Conservation (phyloP, 2,888 invertebrate genomes). For the Harmothoe impar region DNA sequence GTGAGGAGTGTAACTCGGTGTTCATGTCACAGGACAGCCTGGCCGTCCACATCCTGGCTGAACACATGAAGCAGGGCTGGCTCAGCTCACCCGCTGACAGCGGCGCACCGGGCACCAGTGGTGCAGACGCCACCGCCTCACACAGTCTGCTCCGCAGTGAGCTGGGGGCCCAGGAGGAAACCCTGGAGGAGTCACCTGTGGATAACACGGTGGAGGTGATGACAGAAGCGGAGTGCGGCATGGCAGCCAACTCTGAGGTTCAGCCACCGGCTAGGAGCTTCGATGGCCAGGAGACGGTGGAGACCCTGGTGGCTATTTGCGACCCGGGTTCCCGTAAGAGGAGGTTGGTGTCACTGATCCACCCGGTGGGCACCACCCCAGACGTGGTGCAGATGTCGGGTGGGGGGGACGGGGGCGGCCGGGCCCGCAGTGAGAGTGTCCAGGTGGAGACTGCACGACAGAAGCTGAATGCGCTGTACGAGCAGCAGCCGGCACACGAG, state of each 20-base stretch:
- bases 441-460: background rate
- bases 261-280: background rate
- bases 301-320: constrained; percentile 60
- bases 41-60: constrained; percentile 70
- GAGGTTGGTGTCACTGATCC: constrained; percentile 58
- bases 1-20: constrained; percentile 69
- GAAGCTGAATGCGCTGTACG: constrained; percentile 26
- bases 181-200: constrained; percentile 26
- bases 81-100: background rate
- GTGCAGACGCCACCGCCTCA: background rate
- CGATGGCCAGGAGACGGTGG: constrained; percentile 45
- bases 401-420: background rate
- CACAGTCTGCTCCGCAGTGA: background rate
- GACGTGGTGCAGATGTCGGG: background rate
- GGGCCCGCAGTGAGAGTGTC: background rate
- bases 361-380: constrained; percentile 40
- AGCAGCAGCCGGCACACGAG: constrained; percentile 30
- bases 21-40: constrained; percentile 70
- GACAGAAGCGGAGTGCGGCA: constrained; percentile 2
- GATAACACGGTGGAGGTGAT: constrained; percentile 42
- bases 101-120: background rate
- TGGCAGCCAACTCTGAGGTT: background rate
- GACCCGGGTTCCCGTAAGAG: constrained; percentile 54
- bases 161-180: background rate
- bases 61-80: constrained; percentile 69